Base-by-base conservation (phyloP, 2,888 invertebrate genomes). In the Meteorus colon region DNA sequence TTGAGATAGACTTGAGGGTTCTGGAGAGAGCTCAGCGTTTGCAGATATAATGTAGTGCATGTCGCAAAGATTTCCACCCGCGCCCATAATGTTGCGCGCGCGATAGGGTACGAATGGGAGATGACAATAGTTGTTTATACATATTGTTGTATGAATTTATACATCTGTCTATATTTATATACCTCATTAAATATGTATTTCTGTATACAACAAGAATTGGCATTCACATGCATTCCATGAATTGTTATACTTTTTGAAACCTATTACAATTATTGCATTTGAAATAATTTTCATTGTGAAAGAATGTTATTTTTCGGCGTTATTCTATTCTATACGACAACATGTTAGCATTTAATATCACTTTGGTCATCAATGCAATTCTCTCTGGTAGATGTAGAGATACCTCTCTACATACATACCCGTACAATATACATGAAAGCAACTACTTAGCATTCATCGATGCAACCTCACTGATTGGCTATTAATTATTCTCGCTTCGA, bases 391-490 rank as follows among this genome's bases (percentile, higher is more conserved):
- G 27, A 37, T 37, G 24, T 65, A 34, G 37, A 48, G 16, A 66
- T 48, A 34, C 34, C 34, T 34, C n/a, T 16, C n/a, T n/a, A 16
- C 5, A 66, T 66, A 67, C 27, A 67, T 29, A 29, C 48, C 3
- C 4, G 8, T 29, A 27, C 24, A 67, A 55, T 70, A 37, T 29
- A 63, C 45, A 41, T 27, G 31, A 65, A 63, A 45, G 70, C 41
- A 70, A 79, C 86, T 83, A 81, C 83, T 86, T 86, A 86, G 82
- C 85, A 86, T 86, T 86, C 87, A 85, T 75, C 79, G 83, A 79
- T 79, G 83, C 84, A 82, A 82, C 83, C 78, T 82, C 83, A 83
- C 81, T 86, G 86, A 86, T 86, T 86, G 86, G 86, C 87, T 87
- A 86, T 86, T 86, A 86, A 86, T 86, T 86, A 86, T 86, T 86